Base-by-base conservation (phyloP, 2,113 vertebrate species). In the Himantopus leucocephalus region DNA sequence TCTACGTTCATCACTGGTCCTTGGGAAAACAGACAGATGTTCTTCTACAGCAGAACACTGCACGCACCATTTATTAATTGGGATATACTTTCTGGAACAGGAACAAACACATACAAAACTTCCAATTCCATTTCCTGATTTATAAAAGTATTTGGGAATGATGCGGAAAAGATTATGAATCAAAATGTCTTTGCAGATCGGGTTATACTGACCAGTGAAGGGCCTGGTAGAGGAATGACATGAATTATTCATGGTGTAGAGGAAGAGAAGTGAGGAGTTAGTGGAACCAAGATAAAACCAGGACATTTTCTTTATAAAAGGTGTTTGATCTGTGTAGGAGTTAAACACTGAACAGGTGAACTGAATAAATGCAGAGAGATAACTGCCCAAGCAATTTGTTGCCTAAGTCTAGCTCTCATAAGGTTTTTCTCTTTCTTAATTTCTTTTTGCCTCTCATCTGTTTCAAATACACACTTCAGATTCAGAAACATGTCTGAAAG, bases 1-100 rank as follows among this genome's bases (percentile, higher is more conserved):
- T 29, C 34, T 35, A 37, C 24, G 34, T 58, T 52, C 29, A 47
- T 45, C 2, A 16, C 16, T 21, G 18, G 7, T 68, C 30, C 34
- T 45, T 22, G 20, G 24, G 32, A 34, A 64, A 78, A 47, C 2
- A 2, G 9, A 37, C 23, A 60, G 27, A 60, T 0, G 3, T 11
- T 75, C 14, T 64, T 74, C 66, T 35, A 50, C 26, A 79, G 39
- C 32, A 75, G 70, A 96, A 34, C n/a, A 45, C 39, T 52, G 8
- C 14, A 12, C 13, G 19, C 27, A 34, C 1, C 11, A 11, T 45
- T 32, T 37, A 60, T 55, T 50, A 64, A 34, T 4, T 37, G 34
- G 16, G 68, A 35, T 5, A 53, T 27, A 30, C 27, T 77, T 73
- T 72, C n/a, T 73, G 70, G 27, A 52, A 32, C 5, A 63, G 53